Base-by-base conservation (phyloP, 2,797 vertebrate genomes). In the Mallotus villosus region DNA sequence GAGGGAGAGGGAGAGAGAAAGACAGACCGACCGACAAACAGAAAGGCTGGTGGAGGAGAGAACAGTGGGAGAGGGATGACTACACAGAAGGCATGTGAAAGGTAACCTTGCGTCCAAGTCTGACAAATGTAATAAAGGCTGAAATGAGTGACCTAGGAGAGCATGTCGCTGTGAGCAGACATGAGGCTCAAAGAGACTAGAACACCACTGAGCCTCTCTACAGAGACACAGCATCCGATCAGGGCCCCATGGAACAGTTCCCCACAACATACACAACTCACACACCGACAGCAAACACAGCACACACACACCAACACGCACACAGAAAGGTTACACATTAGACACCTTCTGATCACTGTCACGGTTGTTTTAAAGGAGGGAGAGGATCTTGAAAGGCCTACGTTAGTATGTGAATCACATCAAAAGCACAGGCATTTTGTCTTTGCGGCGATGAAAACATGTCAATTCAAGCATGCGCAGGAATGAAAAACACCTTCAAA, bases 401-500 rank as follows among this genome's bases (percentile, higher is more conserved):
- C 2, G 1, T 55, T n/a, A 5, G 17, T 19, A 55, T 55, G 51
- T n/a, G 24, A 61, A 61, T 61, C 37, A 17, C 51, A 0, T n/a
- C 51, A 0, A n/a, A 4, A 53, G 5, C 16, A 17, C 6, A 1
- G 49, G 22, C 19, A 24, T 25, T 70, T 46, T 9, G 70, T 76
- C 67, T 12, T 7, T 67, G 64, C 60, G 60, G 53, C 63, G 4
- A 65, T 7, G 41, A 12, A 70, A 68, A 63, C 59, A 61, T 1
- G n/a, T 68, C 68, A 75, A 14, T 68, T 77, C 9, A 63, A 70
- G 55, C 70, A 85, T 73, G 74, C 75, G 19, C 70, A 71, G 71
- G 37, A 21, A 63, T 68, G 66, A 75, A 77, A 62, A 68, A 74
- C 76, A 83, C 74, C 71, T 70, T 61, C 61, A 81, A 80, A 73